Evolutionary conservation across 2,113 vertebrate genomes (phyloP), one percentile per base, ranked within the genome.

Genomic region (Rhadina sibilatrix): DNA sequence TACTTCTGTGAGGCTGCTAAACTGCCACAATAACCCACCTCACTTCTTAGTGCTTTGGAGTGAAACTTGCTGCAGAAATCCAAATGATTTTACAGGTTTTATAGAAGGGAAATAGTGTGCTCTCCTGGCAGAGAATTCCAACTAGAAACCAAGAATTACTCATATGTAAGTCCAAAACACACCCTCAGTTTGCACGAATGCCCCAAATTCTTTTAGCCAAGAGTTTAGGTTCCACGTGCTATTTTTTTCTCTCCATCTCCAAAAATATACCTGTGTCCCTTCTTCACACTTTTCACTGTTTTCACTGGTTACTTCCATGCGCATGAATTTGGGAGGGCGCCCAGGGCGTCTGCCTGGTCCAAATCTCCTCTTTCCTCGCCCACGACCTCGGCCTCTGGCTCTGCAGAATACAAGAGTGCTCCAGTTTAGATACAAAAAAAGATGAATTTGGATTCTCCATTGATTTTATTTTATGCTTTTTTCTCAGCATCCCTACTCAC

Each of bases 271-370:
- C 98, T 98, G 98, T 2, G 97, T 97, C 69, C 97, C 98, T 50
- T 99, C 98, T 23, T 96, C 98, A 82, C 97, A 91, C 35, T 98
- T 96, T 9, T 99, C 99, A 68, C 97, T 93, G 9, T 98, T 96
- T 89, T 99, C 99, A n/a, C 93, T 97, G 44, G 97, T 97, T 33
- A 98, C 97, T 91, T 99, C 99, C 88, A 99, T 87, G 25, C 98
- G 98, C 95, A 99, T 98, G 92, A 99, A 99, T 96, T 99, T 99
- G 27, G 99, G 99, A 15, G 99, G 99, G 3, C 99, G 98, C 9
- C 99, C 99, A 0, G 99, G 99, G 93, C 99, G 97, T 49, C 99
- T 98, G 87, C 99, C 99, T 7, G 99, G 98, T 54, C 99, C 99
- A 87, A 99, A 99, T 77, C 99, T 98, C 96, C 98, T 99, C 93